These are phyloP conservation scores for Acholoe squamosa DNA, from an alignment of 2,888 invertebrate genomes.

Conservation along the genomic window DNA sequence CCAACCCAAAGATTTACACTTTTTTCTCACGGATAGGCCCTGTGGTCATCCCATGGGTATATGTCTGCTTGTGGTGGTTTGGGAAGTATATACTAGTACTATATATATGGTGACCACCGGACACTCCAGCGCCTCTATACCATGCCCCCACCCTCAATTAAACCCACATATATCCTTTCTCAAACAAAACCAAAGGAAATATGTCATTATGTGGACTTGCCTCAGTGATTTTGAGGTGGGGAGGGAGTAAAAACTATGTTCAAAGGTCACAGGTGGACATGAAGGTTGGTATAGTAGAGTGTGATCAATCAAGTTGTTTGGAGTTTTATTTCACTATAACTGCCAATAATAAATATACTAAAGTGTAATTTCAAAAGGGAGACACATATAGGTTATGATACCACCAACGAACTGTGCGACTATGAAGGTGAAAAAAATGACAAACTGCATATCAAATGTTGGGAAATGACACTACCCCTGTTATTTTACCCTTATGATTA, in stretches of 20 bases:
- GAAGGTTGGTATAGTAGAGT: background rate
- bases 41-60: background rate
- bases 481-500: no score
- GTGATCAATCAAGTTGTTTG: slow-evolving; percentile 12
- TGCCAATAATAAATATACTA: background rate
- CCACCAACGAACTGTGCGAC: no score
- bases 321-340: background rate
- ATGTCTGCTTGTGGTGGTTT: background rate
- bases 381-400: no score
- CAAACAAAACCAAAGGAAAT: background rate
- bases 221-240: background rate
- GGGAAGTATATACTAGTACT: background rate
- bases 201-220: background rate
- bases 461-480: no score
- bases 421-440: no score
- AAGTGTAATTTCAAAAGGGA: no score
- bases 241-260: slow-evolving; percentile 2
- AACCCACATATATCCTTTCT: background rate
- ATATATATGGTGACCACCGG: background rate
- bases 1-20: slow-evolving; percentile 35
- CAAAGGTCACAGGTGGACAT: background rate
- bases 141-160: slow-evolving; percentile 15
- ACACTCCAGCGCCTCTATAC: background rate
- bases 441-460: no score
- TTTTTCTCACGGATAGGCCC: slow-evolving; percentile 43